phyloP scores from a whole-genome alignment of 2,113 vertebrate genomes.

The Toxostoma redivivum region DNA sequence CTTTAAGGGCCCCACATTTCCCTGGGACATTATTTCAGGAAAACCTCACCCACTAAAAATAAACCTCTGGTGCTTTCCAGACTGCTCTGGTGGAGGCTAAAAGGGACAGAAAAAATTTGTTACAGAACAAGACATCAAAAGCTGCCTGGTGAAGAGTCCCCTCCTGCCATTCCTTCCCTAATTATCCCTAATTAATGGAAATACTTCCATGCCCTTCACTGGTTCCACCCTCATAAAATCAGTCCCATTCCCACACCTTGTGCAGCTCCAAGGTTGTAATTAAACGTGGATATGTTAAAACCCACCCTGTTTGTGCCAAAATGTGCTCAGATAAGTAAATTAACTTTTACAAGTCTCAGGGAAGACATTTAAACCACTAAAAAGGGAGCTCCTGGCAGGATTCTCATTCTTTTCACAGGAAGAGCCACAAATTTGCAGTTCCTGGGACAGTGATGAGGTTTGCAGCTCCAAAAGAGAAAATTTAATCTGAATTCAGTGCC shows the following conservation, averaged over 20 bases:
- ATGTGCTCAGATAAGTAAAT: accelerated
- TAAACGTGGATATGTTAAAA: not conserved
- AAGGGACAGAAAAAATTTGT: not conserved
- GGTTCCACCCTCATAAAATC: not conserved
- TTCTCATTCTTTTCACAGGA: not conserved
- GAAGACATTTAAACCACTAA: not conserved
- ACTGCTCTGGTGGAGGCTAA: not conserved
- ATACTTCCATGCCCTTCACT: not conserved
- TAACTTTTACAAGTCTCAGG: not conserved
- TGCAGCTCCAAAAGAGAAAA: not conserved
- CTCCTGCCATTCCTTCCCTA: not conserved
- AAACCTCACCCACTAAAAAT: not conserved
- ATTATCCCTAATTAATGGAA: not conserved
- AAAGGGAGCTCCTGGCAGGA: not conserved
- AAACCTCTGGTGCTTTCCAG: not conserved
- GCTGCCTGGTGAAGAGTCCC: not conserved
- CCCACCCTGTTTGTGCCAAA: not conserved
- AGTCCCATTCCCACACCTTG: not conserved
- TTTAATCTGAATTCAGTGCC: accelerated
- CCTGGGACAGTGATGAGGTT: too few species aligned
- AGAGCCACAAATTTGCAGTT: not conserved
- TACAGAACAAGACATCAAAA: not conserved
- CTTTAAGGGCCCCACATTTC: not conserved
- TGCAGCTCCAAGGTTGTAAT: not conserved
- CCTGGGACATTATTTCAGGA: not conserved